Evolutionary conservation across 2,888 invertebrate species (phyloP).

Genomic region (Leucoma salicis): DNA sequence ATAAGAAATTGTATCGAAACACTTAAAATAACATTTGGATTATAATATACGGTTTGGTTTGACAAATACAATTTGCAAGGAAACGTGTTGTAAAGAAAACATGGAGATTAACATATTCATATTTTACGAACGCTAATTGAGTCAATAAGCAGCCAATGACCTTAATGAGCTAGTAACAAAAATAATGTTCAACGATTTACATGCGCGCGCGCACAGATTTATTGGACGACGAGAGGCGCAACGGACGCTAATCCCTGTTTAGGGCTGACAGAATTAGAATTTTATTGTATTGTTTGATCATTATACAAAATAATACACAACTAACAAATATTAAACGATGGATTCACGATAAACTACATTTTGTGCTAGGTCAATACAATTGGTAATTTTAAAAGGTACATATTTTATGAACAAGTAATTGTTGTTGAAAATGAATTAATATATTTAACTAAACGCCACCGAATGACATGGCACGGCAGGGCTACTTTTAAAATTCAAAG

Average conservation of each 20-base stretch:
- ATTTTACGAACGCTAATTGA: slow-evolving; percentile 68
- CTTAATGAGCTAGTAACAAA: slow-evolving; percentile 80
- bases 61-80: slow-evolving; percentile 54
- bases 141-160: slow-evolving; percentile 79
- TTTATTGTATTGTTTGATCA: too few species aligned
- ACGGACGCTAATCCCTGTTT: slow-evolving; percentile 63
- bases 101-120: slow-evolving; percentile 58
- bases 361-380: too few species aligned
- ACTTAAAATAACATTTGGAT: slow-evolving; percentile 11
- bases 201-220: slow-evolving; percentile 76
- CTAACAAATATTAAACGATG: too few species aligned
- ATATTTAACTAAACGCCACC: too few species aligned
- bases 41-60: slow-evolving; percentile 48
- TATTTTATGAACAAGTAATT: too few species aligned
- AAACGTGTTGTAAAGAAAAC: slow-evolving; percentile 55
- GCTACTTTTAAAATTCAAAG: too few species aligned
- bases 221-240: slow-evolving; percentile 54
- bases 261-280: slow-evolving; percentile 54
- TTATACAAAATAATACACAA: too few species aligned
- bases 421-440: too few species aligned
- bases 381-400: too few species aligned
- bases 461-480: too few species aligned
- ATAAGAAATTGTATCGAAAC: not conserved
- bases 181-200: slow-evolving; percentile 79
- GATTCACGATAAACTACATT: too few species aligned